phyloP scores from a whole-genome alignment of 2,113 vertebrate genomes.

The Empidonax alnorum region DNA sequence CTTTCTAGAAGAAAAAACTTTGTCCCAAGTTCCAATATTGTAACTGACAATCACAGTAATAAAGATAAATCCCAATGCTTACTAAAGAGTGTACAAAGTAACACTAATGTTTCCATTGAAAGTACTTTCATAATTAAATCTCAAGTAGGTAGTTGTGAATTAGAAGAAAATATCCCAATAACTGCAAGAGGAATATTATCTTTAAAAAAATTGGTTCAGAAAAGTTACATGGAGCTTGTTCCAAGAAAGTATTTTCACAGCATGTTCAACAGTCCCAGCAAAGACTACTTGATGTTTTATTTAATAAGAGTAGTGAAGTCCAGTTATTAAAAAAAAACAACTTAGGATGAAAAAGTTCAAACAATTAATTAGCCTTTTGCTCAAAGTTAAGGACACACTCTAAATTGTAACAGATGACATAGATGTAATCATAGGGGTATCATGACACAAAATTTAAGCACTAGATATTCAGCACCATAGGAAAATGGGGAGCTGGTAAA shows the following conservation, averaged over 20 bases:
- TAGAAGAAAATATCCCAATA: not conserved
- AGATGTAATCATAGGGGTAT: not conserved
- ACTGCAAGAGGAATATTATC: not conserved
- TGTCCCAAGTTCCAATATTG: not conserved
- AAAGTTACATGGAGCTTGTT: not conserved
- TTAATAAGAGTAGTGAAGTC: not conserved
- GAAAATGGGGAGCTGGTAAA: not conserved
- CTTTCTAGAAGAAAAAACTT: not conserved
- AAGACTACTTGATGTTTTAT: not conserved
- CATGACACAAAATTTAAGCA: not conserved
- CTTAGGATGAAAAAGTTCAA: not conserved
- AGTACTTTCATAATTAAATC: not conserved
- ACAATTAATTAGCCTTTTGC: not conserved
- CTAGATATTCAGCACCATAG: not conserved
- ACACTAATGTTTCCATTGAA: not conserved
- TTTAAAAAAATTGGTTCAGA: not conserved
- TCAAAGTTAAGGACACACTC: not conserved
- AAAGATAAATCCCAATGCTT: not conserved
- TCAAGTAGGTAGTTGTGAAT: not conserved
- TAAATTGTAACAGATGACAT: not conserved
- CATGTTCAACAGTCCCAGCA: not conserved
- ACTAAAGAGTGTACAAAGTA: not conserved
- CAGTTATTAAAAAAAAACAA: not conserved
- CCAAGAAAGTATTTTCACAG: not conserved
- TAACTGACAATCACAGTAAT: not conserved